phyloP scores from a whole-genome alignment of 2,797 vertebrate genomes.

The Hephaestus fuliginosus region DNA sequence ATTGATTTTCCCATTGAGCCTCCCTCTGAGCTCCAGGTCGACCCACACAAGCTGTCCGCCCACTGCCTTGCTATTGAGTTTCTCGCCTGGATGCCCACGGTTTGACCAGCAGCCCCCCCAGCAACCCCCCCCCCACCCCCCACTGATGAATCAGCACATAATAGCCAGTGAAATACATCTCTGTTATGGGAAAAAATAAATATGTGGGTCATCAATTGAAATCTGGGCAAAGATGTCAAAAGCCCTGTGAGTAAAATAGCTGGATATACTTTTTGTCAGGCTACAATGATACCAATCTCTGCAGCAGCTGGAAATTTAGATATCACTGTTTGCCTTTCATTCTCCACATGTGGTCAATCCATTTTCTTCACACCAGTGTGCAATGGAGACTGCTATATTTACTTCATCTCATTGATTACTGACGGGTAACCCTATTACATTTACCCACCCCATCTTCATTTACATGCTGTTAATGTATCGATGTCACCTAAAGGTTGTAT shows the following conservation, averaged over 20 bases:
- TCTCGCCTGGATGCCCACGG: slow-evolving; percentile 68
- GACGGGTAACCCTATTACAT: slow-evolving; percentile 50
- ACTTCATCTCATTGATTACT: slow-evolving; percentile 57
- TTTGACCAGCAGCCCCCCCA: slow-evolving; percentile 27
- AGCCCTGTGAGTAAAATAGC: neutral
- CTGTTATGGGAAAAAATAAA: slow-evolving; percentile 45
- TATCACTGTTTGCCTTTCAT: slow-evolving; percentile 42
- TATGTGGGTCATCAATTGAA: slow-evolving; percentile 7
- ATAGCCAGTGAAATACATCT: slow-evolving; percentile 48
- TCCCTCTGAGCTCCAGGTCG: slow-evolving; percentile 72
- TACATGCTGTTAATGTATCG: slow-evolving; percentile 29
- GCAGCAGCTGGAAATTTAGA: slow-evolving; percentile 36
- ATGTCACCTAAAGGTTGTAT: slow-evolving; percentile 32
- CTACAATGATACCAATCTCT: slow-evolving; percentile 25
- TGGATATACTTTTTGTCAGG: neutral
- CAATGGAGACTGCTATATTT: slow-evolving; percentile 20
- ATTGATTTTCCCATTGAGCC: slow-evolving; percentile 83
- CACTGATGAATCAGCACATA: slow-evolving; percentile 67
- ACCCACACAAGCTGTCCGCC: slow-evolving; percentile 71
- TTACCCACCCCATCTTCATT: slow-evolving; percentile 6
- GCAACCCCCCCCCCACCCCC: slow-evolving; percentile 1
- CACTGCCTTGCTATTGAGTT: slow-evolving; percentile 73
- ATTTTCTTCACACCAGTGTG: slow-evolving; percentile 33
- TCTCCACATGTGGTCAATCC: slow-evolving; percentile 26
- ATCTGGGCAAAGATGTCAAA: slow-evolving; percentile 10